Conservation (phyloP, 2,888 invertebrate genomes). For the Subacronicta megacephala region DNA sequence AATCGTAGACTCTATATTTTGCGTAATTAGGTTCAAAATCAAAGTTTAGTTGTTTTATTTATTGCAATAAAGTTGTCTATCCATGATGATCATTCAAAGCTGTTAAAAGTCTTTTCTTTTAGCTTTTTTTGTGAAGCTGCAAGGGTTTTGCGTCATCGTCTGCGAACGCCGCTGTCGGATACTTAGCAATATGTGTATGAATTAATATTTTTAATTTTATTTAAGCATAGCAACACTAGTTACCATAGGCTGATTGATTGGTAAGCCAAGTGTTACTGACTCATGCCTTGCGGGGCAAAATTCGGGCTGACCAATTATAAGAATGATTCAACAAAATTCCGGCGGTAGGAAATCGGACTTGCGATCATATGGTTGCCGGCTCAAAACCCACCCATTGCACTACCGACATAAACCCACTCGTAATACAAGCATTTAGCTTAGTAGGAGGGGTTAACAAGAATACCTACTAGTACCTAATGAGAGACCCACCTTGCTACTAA, state of each 20-base stretch:
- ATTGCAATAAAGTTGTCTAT: slow-evolving; percentile 28
- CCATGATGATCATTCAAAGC: slow-evolving; percentile 71
- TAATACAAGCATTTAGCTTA: too few relatives aligned
- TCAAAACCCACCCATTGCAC: too few relatives aligned
- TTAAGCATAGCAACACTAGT: not conserved
- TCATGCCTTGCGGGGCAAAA: not conserved
- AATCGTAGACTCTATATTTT: slow-evolving; percentile 13
- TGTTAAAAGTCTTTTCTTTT: slow-evolving; percentile 57
- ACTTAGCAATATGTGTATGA: slow-evolving; percentile 6
- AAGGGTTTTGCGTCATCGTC: slow-evolving; percentile 83
- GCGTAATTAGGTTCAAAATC: slow-evolving; percentile 32
- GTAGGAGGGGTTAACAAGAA: too few relatives aligned
- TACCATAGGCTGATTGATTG: not conserved
- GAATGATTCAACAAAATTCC: too few relatives aligned
- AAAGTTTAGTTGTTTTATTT: slow-evolving; percentile 18
- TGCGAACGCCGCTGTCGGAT: slow-evolving; percentile 74
- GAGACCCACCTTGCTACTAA: too few relatives aligned
- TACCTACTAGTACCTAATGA: too few relatives aligned
- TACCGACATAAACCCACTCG: too few relatives aligned
- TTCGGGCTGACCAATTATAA: too few relatives aligned
- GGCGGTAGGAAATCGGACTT: too few relatives aligned
- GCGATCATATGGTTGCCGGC: too few relatives aligned
- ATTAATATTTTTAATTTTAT: slow-evolving; percentile 1
- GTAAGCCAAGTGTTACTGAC: not conserved
- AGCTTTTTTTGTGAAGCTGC: slow-evolving; percentile 63